These are phyloP conservation scores for Ceratosolen fusciceps DNA, from an alignment of 1,140 invertebrate genomes.

Conservation along the genomic window DNA sequence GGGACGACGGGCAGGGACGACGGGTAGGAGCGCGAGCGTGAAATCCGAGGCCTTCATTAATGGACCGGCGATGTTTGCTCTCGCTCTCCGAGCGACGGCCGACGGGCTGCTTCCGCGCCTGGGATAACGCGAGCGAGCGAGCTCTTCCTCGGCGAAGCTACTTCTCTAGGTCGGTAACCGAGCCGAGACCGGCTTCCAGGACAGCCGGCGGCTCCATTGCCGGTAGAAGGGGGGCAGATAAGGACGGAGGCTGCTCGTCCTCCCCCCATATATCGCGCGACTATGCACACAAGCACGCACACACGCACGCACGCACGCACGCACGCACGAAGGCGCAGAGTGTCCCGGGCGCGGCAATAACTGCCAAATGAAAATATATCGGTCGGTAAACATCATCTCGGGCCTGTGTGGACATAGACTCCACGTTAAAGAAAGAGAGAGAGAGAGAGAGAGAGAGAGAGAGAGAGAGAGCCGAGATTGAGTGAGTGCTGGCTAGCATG, in stretches of 20 bases:
- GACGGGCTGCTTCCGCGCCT: constrained; percentile 26
- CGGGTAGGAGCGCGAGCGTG: constrained; percentile 54
- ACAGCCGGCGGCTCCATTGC: no score
- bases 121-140: constrained; percentile 11
- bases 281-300: constrained; percentile 7
- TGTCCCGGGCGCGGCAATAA: constrained; percentile 67
- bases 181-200: no score
- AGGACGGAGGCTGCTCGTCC: not conserved
- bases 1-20: no score
- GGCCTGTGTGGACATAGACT: constrained; percentile 35
- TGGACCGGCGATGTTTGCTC: constrained; percentile 57
- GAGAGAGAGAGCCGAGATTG: not conserved
- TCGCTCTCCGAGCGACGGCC: constrained; percentile 36
- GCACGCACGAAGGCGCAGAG: no score
- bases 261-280: not conserved
- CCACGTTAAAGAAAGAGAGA: not conserved
- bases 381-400: constrained; percentile 65
- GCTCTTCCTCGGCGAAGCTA: not conserved
- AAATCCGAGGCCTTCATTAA: constrained; percentile 69
- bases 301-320: not conserved
- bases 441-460: not conserved
- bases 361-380: constrained; percentile 73
- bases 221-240: not conserved
- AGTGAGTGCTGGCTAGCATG: not conserved
- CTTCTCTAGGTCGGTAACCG: not conserved